Evolutionary conservation across 30 jellyfish, hydroid and myxozoan species (phyloP).

Genomic region (Aurelia sp.): DNA sequence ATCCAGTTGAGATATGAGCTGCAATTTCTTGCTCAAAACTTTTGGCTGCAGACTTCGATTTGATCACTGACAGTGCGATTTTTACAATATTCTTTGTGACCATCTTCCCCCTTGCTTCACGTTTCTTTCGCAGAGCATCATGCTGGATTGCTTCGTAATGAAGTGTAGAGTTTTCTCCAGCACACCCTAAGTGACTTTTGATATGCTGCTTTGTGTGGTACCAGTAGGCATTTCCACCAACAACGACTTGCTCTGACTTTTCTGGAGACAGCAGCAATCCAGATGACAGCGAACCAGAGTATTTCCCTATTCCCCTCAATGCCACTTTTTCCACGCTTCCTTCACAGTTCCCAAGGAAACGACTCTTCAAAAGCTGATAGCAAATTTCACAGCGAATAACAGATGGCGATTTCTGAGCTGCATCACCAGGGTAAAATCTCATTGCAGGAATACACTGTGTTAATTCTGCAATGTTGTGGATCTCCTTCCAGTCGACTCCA

Average conservation of each 20-base stretch:
- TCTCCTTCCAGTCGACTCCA: background rate
- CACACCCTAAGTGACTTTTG: slow-evolving; percentile 5
- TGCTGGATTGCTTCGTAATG: slow-evolving; percentile 25
- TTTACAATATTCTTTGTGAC: slow-evolving; percentile 7
- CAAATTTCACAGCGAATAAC: too few species aligned
- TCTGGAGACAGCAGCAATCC: too few species aligned
- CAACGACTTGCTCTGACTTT: too few species aligned
- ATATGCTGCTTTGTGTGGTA: background rate
- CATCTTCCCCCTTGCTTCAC: slow-evolving; percentile 24
- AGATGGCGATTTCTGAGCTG: too few species aligned
- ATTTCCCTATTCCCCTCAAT: too few species aligned
- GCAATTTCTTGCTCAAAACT: slow-evolving; percentile 29
- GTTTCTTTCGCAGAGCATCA: background rate
- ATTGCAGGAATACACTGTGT: too few species aligned
- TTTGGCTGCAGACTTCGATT: slow-evolving; percentile 43
- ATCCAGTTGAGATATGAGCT: slow-evolving; percentile 13
- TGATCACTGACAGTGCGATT: slow-evolving; percentile 28
- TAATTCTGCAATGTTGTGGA: background rate
- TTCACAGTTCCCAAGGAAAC: too few species aligned
- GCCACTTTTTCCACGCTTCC: too few species aligned
- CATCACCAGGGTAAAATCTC: too few species aligned
- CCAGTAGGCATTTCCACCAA: slow-evolving; percentile 26
- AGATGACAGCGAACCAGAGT: too few species aligned
- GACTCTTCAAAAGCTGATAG: too few species aligned
- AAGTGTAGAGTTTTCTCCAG: slow-evolving; percentile 2